phyloP scores from a whole-genome alignment of 2,888 invertebrate genomes.

The Hedychridium roseum region DNA sequence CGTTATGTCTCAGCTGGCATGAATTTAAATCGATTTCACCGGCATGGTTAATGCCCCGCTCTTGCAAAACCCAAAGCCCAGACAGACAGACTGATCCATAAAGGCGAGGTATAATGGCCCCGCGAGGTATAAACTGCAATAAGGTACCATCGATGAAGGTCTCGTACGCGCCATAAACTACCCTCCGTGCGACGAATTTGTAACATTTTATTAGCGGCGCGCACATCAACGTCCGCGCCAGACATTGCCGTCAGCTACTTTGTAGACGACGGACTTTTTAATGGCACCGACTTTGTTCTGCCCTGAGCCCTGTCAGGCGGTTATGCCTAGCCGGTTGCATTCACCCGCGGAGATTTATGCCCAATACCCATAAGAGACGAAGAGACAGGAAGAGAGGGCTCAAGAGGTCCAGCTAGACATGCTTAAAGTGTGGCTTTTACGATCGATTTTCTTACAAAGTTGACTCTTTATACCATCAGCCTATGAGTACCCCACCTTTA shows the following conservation, averaged over 20 bases:
- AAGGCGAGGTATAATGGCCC: slow-evolving; percentile 13
- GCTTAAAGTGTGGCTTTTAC: no score
- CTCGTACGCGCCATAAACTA: slow-evolving; percentile 52
- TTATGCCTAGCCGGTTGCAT: slow-evolving; percentile 47
- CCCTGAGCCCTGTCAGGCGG: slow-evolving; percentile 40
- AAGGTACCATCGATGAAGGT: slow-evolving; percentile 45
- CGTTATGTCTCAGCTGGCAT: no score
- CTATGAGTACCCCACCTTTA: no score
- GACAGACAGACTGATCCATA: slow-evolving; percentile 1
- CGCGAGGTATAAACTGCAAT: slow-evolving; percentile 20
- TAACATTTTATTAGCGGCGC: slow-evolving; percentile 59
- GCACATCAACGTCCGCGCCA: slow-evolving; percentile 38
- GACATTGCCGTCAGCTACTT: slow-evolving; percentile 22
- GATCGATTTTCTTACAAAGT: slow-evolving; percentile 58
- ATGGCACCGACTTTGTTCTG: slow-evolving; percentile 53
- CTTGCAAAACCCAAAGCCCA: slow-evolving; percentile 6
- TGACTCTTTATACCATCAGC: slow-evolving; percentile 49
- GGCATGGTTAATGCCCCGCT: background rate
- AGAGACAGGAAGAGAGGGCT: slow-evolving; percentile 18
- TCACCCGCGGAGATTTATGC: slow-evolving; percentile 56
- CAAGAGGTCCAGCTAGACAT: no score
- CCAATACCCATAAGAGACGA: slow-evolving; percentile 36
- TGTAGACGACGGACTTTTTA: slow-evolving; percentile 42
- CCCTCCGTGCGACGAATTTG: slow-evolving; percentile 57
- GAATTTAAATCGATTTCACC: slow-evolving; percentile 26